Evolutionary conservation across 2,113 vertebrate species (phyloP).

Genomic region (Polypterus bichir): DNA sequence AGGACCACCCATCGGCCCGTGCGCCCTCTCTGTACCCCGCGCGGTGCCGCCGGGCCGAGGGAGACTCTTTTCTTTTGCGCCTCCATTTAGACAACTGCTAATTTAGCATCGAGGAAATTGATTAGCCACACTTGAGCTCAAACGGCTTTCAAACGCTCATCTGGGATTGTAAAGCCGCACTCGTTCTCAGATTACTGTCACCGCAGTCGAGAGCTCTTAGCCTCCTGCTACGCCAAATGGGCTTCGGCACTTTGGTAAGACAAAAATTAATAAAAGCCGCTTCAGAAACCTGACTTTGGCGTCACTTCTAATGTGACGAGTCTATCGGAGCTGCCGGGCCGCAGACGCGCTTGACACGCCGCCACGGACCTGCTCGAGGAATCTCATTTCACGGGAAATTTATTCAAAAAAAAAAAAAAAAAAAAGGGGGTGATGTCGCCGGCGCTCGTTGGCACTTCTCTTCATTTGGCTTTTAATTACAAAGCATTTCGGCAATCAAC

Average conservation of each 20-base stretch:
- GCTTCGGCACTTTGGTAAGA: not conserved
- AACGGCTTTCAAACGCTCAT: constrained; percentile 2
- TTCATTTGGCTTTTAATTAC: constrained; percentile 36
- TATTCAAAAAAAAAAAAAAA: constrained; percentile 29
- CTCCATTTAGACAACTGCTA: not conserved
- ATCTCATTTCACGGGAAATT: constrained; percentile 43
- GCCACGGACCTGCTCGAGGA: constrained; percentile 22
- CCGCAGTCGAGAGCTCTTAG: not conserved
- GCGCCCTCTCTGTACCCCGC: too few relatives aligned
- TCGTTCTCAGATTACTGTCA: constrained; percentile 5
- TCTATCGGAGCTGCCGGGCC: constrained; percentile 14
- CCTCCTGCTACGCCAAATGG: not conserved
- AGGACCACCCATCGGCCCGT: too few relatives aligned
- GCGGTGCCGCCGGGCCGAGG: too few relatives aligned
- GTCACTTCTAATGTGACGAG: constrained; percentile 2
- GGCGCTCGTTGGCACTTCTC: constrained; percentile 19
- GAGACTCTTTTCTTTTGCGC: not conserved
- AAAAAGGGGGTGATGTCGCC: constrained; percentile 13
- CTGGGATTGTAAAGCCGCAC: not conserved
- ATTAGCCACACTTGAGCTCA: not conserved
- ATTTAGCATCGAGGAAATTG: not conserved
- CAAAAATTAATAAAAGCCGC: constrained; percentile 3
- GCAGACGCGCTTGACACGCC: constrained; percentile 2
- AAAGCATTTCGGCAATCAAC: constrained; percentile 22
- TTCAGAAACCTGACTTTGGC: constrained; percentile 1